Evolutionary conservation across 2,797 vertebrate species (phyloP).

Genomic region (Betta splendens): DNA sequence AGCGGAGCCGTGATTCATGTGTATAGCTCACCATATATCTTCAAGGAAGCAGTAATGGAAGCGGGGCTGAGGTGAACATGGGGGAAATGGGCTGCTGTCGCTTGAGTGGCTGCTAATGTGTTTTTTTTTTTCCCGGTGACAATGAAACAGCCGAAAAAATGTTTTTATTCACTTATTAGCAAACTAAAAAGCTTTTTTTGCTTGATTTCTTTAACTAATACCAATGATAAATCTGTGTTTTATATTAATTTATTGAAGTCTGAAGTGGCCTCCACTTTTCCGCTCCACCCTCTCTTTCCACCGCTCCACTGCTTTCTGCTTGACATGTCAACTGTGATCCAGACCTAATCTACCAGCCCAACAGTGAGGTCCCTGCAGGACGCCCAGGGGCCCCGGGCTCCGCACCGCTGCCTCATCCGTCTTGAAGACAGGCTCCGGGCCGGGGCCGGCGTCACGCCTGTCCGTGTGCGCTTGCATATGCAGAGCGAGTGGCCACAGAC

Average conservation of each 20-base stretch:
- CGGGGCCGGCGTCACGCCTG: constrained; percentile 29
- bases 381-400: constrained; percentile 57
- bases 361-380: constrained; percentile 68
- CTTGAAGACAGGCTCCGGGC: constrained; percentile 70
- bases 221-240: too few relatives aligned
- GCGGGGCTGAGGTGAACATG: constrained; percentile 45
- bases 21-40: constrained; percentile 62
- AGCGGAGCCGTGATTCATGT: constrained; percentile 65
- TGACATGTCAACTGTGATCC: constrained; percentile 77
- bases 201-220: too few relatives aligned
- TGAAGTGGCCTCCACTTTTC: too few relatives aligned
- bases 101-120: constrained; percentile 68
- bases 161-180: too few relatives aligned
- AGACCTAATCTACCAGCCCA: constrained; percentile 79
- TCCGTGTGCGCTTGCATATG: constrained; percentile 55
- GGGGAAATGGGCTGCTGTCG: constrained; percentile 55
- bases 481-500: constrained; percentile 42
- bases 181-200: too few relatives aligned
- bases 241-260: too few relatives aligned
- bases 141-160: constrained; percentile 49
- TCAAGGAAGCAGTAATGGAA: constrained; percentile 53
- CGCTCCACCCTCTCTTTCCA: constrained; percentile 23
- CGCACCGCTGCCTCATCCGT: constrained; percentile 71
- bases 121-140: constrained; percentile 38
- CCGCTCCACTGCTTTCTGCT: constrained; percentile 50